Base-by-base conservation (phyloP, 2,888 invertebrate genomes). In the Hetaerina titia region DNA sequence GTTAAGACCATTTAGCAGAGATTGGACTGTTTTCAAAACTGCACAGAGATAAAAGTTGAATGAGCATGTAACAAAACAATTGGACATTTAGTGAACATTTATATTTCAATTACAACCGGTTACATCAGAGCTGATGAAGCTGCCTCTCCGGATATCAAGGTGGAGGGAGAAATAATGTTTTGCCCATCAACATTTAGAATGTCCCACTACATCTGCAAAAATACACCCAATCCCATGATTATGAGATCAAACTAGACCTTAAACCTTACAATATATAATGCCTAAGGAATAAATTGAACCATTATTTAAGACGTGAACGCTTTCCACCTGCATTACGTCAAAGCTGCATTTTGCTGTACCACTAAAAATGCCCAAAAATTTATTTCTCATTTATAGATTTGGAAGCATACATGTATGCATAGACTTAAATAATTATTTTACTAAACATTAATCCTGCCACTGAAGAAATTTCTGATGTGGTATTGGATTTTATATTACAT, bases 51-150 rank as follows among this genome's bases (percentile, higher is more conserved):
- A 74, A 90, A 69, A 74, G 22, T 92, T 45, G 69, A 92, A 69
- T 92, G n/a, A 92, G 69, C 69, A 92, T 92, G n/a, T 58, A 56
- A 58, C 8, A 89, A 74, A 92, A 92, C 92, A 92, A 92, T 25
- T 22, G 69, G 92, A 92, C 64, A 69, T 64, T 92, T 22, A 69
- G 13, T 64, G 90, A 90, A 90, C 92, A 92, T 92, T 64, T 74
- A 92, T 81, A 17, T 69, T 92, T 92, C 69, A 74, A 57, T 45
- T 92, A 69, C 69, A 92, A 92, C 92, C 92, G 69, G 92, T 92
- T 45, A 22, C 92, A 92, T 74, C 92, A 45, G 69, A 57, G 74
- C 69, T 92, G 92, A 56, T n/a, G 92, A 64, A 69, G 92, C 92
- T 69, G 69, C 92, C 56, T 69, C 69, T 56, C 92, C 69, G 69